phyloP scores from a whole-genome alignment of 2,888 invertebrate species.

The Campoplex capitator region DNA sequence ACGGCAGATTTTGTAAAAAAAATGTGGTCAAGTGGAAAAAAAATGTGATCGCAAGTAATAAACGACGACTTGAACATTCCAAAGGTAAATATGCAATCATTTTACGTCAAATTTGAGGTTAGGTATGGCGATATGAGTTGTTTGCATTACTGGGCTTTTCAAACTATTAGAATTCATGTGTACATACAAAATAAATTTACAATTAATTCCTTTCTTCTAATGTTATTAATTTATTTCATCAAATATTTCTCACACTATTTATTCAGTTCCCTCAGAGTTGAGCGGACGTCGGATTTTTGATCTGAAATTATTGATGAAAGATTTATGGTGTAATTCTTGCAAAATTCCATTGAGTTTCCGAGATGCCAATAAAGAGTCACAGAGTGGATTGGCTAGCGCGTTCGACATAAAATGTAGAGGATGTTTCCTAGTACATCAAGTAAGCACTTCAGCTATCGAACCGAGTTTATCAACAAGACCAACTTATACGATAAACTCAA shows the following conservation, averaged over 20 bases:
- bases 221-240: constrained; percentile 34
- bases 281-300: constrained; percentile 37
- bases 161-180: constrained; percentile 38
- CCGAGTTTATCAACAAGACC: constrained; percentile 23
- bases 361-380: constrained; percentile 22
- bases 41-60: too few relatives aligned
- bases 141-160: background rate
- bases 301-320: constrained; percentile 31
- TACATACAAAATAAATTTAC: constrained; percentile 28
- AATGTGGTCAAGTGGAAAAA: too few relatives aligned
- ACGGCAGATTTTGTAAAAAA: too few relatives aligned
- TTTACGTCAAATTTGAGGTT: too few relatives aligned
- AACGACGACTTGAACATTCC: too few relatives aligned
- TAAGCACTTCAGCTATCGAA: constrained; percentile 28
- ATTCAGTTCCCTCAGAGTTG: constrained; percentile 2
- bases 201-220: constrained; percentile 21
- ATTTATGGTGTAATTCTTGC: constrained; percentile 32
- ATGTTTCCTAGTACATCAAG: constrained; percentile 12
- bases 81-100: too few relatives aligned
- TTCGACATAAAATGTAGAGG: constrained; percentile 38
- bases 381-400: too few relatives aligned
- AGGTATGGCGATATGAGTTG: too few relatives aligned
- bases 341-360: constrained; percentile 25
- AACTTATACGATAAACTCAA: constrained; percentile 51
- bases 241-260: background rate